Evolutionary conservation across 2,797 vertebrate species (phyloP), one percentile per base, ranked within the genome.

Genomic region (Sebastiscus tertius): DNA sequence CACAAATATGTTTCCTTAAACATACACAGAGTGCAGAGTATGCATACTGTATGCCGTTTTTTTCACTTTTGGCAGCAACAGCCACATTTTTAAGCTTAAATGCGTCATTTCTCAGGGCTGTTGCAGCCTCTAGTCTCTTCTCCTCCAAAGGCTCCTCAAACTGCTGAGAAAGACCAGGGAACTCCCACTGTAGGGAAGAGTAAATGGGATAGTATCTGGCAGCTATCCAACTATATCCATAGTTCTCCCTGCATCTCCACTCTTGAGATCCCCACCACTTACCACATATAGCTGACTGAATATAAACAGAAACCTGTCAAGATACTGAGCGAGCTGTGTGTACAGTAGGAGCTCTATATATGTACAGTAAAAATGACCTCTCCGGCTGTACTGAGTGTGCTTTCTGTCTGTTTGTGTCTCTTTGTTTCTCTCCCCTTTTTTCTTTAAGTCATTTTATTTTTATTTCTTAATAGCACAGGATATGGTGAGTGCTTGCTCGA

Each of bases 401-500:
- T 86, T 91, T 93, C 87, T 91, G 92, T 93, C 87, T 94, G 92
- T 95, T 85, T 95, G 89, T 94, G 88, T 94, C 85, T 93, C 81
- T 91, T 91, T 93, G 85, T 93, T 88, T 89, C 87, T 85, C 87
- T 85, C 71, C 77, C 83, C 67, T 93, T 93, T 93, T 94, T 91
- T 79, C 86, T 52, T 92, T 84, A 93, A 94, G 94, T 92, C 87
- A 89, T 94, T 93, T 94, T 92, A 90, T 94, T 91, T 94, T 93
- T 95, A 77, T 93, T 97, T 97, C 93, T 92, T 95, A 95, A 86
- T 89, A 99, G 99, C 95, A 98, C 98, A 95, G 99, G 98, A 93
- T 99, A 99, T 74, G 99, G 98, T 27, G 98, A 99, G 88, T 99
- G 99, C 94, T 96, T 99, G 94, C 97, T 99, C n/a, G 97, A 99